phyloP scores from a whole-genome alignment of 2,797 vertebrate genomes.

The Eleutherodactylus coqui region DNA sequence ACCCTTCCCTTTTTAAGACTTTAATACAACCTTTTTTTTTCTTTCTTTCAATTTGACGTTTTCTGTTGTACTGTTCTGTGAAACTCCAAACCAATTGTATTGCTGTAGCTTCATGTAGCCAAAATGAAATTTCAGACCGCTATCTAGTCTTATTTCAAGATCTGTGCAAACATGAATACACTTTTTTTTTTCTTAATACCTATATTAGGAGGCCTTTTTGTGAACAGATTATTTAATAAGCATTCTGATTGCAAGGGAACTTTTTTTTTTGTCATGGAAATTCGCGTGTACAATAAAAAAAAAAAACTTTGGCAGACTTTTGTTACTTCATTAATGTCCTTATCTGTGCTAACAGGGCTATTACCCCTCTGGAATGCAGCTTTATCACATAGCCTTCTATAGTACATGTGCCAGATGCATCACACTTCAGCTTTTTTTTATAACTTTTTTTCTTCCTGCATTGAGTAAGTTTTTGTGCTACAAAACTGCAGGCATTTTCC shows the following conservation, averaged over 20 bases:
- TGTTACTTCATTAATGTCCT: no score
- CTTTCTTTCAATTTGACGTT: constrained; percentile 14
- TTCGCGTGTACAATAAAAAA: constrained; percentile 46
- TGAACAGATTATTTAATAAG: constrained; percentile 26
- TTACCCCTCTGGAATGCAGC: no score
- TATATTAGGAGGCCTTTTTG: constrained; percentile 15
- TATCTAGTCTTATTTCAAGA: background rate
- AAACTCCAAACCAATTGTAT: background rate
- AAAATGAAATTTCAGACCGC: background rate
- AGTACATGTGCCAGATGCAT: no score
- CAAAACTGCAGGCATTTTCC: no score
- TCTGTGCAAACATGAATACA: background rate
- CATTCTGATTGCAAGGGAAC: constrained; percentile 11
- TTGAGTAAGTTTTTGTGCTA: no score
- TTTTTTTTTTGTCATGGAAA: constrained; percentile 46
- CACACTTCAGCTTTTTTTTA: no score
- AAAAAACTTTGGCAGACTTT: background rate
- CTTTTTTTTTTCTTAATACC: background rate
- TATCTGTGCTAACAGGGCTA: no score
- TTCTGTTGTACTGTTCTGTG: constrained; percentile 52
- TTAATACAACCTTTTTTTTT: no score
- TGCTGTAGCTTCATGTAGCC: constrained; percentile 41
- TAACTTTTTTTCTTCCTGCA: no score
- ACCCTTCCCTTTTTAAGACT: constrained; percentile 31
- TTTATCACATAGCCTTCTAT: no score